A percentile compares a stretch with the other conserved stretches of the same genome.
These are phyloP conservation scores for Nomada fucata DNA, from an alignment of 2,888 invertebrate species.

Conservation along the genomic window DNA sequence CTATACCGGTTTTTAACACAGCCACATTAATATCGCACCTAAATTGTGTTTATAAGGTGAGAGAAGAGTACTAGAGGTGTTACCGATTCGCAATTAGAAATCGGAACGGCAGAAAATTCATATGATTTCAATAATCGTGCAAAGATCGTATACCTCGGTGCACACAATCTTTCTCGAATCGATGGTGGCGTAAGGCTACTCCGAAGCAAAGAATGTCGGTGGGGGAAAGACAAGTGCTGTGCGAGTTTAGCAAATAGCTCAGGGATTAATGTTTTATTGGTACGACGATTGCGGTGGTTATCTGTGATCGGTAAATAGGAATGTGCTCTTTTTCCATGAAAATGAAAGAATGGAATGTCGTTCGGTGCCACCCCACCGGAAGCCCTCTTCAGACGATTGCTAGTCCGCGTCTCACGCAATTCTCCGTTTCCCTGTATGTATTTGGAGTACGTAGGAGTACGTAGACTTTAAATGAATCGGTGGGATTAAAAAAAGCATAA, in stretches of 20 bases:
- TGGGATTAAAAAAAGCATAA: too few relatives aligned
- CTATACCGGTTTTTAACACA: too few relatives aligned
- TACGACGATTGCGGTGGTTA: conserved; percentile 73
- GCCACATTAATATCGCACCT: too few relatives aligned
- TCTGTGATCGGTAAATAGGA: conserved; percentile 72
- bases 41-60: background rate
- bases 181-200: conserved; percentile 42
- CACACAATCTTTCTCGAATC: conserved; percentile 49
- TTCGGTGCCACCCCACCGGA: conserved; percentile 67
- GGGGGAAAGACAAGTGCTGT: conserved; percentile 33
- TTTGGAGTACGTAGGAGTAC: too few relatives aligned
- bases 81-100: background rate
- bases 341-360: conserved; percentile 73
- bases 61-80: background rate
- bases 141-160: conserved; percentile 24
- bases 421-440: conserved; percentile 11
- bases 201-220: conserved; percentile 24
- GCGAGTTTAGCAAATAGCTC: conserved; percentile 74
- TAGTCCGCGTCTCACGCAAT: conserved; percentile 45
- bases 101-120: background rate
- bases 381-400: conserved; percentile 63
- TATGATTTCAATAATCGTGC: conserved; percentile 9
- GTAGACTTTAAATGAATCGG: too few relatives aligned
- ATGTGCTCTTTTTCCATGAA: conserved; percentile 65
- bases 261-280: conserved; percentile 77